A percentile compares a stretch with the other conserved stretches of the same genome.
Evolutionary conservation across 1,140 invertebrate genomes (phyloP).

Genomic region (Galendromus occidentalis): DNA sequence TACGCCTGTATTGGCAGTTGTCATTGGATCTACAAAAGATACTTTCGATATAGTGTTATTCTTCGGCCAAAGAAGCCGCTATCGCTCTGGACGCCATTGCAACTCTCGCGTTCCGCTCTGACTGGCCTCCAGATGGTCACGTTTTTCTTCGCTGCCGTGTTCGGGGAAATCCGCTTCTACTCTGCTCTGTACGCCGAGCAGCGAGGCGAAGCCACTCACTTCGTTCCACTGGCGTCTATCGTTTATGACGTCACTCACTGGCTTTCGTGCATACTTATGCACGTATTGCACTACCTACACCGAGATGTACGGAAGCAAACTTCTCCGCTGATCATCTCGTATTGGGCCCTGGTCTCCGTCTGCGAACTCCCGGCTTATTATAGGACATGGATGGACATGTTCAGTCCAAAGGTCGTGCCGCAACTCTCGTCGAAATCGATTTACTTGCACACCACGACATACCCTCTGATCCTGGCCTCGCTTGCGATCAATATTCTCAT

Average conservation of each 20-base stretch:
- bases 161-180: not conserved
- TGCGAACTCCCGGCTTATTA: not conserved
- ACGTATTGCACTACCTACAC: not conserved
- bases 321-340: not conserved
- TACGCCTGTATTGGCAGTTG: not conserved
- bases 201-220: not conserved
- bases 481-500: not conserved
- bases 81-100: not conserved
- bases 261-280: not conserved
- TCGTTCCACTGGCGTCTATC: not conserved
- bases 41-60: not conserved
- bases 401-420: not conserved
- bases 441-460: not conserved
- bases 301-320: not conserved
- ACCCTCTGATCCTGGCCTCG: not conserved
- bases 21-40: not conserved
- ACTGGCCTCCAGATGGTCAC: not conserved
- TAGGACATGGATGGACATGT: not conserved
- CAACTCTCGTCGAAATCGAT: not conserved
- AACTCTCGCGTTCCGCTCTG: not conserved
- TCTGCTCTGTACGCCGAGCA: not conserved
- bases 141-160: not conserved
- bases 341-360: not conserved
- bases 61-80: not conserved
- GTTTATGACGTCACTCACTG: not conserved